Evolutionary conservation across 2,888 invertebrate species (phyloP), one percentile per base, ranked within the genome.

Genomic region (Lottia gigantea): DNA sequence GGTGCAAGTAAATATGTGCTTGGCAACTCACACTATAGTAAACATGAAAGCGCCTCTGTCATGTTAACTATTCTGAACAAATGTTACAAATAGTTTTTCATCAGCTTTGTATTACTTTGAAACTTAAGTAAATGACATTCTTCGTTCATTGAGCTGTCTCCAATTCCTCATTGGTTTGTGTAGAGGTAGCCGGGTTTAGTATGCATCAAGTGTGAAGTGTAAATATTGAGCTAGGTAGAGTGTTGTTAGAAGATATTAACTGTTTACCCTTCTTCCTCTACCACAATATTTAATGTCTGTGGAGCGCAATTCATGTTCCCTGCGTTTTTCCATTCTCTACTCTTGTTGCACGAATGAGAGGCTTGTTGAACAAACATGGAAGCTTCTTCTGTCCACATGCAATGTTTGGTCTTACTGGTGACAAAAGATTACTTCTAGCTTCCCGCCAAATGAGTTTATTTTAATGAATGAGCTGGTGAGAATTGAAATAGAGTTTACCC

Each of bases 171-270:
- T 55, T 55, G 55, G 55, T 12, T 23, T 55, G 55, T 55, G 55
- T 55, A 23, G 55, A 55, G 55, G 19, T 55, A 55, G 68, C 63
- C 65, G 61, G 46, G 65, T 49, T 31, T 46, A 47, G 72, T 70
- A 70, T 70, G 74, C 69, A 66, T 65, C 62, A 62, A 66, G 74
- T 74, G 74, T 70, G 74, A 74, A 74, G 68, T 16, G 46, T 72
- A 74, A 74, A 74, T 72, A 74, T 46, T n/a, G 47, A 49, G 62
- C 70, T 49, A 67, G 45, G 64, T 62, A 45, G 65, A 74, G 72
- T 74, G 74, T 74, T 72, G 71, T 74, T 72, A 70, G 66, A 74
- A 74, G 74, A 74, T 74, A 74, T 74, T 74, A 74, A 71, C 72
- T 72, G 74, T 74, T 74, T 74, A 68, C 74, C 67, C 64, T 66